phyloP scores from a whole-genome alignment of 2,113 vertebrate genomes.

The Sporophila hypoxantha region DNA sequence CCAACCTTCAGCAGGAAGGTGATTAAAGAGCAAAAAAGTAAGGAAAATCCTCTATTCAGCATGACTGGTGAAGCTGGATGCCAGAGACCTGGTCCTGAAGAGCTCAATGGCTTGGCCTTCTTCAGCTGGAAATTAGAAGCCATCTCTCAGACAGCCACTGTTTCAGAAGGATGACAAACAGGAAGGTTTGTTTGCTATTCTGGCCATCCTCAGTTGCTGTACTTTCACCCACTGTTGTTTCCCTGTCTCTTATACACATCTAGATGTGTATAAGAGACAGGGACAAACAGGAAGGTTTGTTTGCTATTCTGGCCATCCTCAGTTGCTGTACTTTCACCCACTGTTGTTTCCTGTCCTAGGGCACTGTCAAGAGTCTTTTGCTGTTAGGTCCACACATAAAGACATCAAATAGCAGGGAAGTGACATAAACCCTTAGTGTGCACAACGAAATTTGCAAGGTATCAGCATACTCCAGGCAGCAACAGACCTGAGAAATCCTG shows the following conservation, averaged over 20 bases:
- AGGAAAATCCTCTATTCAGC: background rate
- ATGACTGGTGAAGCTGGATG: background rate
- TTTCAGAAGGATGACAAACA: background rate
- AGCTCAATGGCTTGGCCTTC: background rate
- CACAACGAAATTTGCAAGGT: background rate
- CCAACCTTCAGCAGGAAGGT: conserved; percentile 48
- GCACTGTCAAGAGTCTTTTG: background rate
- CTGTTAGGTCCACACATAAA: background rate
- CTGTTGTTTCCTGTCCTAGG: background rate
- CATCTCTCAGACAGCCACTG: background rate
- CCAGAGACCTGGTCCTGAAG: background rate
- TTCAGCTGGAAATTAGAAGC: background rate
- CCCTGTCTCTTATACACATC: no score
- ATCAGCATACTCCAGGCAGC: background rate
- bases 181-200: background rate
- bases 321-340: background rate
- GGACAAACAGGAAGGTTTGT: no score
- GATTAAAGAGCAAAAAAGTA: conserved; percentile 17
- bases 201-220: background rate
- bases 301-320: background rate
- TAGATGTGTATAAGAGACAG: no score
- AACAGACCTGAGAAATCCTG: background rate
- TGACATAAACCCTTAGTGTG: background rate
- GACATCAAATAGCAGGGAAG: background rate
- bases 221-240: background rate